Percentiles rank a stretch among this genome's conserved stretches.
Conservation (phyloP, 2,888 invertebrate species). For the Limnephilus marmoratus region DNA sequence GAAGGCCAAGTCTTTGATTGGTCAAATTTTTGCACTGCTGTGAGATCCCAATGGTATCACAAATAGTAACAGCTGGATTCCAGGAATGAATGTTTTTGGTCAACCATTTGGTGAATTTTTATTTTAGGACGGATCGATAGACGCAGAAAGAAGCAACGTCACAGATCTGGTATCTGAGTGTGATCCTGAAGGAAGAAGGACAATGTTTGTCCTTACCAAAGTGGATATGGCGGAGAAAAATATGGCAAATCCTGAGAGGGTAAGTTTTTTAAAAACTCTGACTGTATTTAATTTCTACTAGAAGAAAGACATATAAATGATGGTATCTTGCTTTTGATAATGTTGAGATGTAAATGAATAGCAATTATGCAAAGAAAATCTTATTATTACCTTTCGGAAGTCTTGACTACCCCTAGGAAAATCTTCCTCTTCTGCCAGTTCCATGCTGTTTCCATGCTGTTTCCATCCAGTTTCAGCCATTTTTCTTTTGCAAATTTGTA, state of each 20-base stretch:
- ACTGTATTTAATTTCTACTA: neutral
- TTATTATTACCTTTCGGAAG: too few species aligned
- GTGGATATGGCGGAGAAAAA: slow-evolving; percentile 98
- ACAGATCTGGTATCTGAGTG: slow-evolving; percentile 97
- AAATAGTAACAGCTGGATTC: neutral
- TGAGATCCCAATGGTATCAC: neutral
- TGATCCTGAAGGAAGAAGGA: slow-evolving; percentile 96
- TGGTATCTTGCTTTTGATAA: too few species aligned
- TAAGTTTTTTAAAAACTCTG: neutral
- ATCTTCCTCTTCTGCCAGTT: too few species aligned
- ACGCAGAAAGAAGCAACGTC: slow-evolving; percentile 98
- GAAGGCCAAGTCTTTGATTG: neutral
- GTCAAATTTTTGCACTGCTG: neutral
- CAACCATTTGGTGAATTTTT: neutral
- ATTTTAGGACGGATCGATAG: slow-evolving; percentile 90
- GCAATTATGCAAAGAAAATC: too few species aligned
- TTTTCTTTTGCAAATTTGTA: neutral
- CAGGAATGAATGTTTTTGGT: neutral
- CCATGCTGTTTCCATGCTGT: too few species aligned
- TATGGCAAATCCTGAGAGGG: slow-evolving; percentile 93
- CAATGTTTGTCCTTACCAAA: slow-evolving; percentile 99
- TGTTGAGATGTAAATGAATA: too few species aligned
- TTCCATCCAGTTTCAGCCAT: too few species aligned
- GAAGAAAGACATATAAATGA: too few species aligned
- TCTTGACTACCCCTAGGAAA: too few species aligned